Percentiles rank a stretch among this genome's conserved stretches.
Conservation (phyloP, 2,888 invertebrate genomes). For the Autographa gamma region DNA sequence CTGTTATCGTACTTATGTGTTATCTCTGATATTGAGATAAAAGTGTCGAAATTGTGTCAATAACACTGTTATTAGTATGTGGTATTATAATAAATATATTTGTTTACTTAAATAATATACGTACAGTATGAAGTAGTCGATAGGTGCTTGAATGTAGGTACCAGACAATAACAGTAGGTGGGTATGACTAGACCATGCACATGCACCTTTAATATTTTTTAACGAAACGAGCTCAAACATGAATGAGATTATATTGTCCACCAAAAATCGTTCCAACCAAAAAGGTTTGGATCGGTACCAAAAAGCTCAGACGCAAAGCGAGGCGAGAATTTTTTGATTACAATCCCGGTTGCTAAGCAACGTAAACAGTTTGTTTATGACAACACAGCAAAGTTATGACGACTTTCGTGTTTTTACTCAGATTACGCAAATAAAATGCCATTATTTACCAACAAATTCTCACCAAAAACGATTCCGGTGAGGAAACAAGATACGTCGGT, state of each 20-base stretch:
- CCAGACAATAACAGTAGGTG: no score
- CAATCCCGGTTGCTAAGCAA: conserved; percentile 67
- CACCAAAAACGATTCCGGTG: conserved; percentile 90
- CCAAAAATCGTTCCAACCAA: no score
- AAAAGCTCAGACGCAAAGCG: not conserved
- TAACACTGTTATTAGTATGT: not conserved
- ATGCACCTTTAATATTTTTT: no score
- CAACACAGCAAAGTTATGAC: conserved; percentile 35
- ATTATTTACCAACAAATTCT: conserved; percentile 91
- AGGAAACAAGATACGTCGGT: conserved; percentile 89
- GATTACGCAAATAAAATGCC: conserved; percentile 84
- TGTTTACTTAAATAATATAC: no score
- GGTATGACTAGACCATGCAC: no score
- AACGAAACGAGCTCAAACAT: no score
- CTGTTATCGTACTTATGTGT: not conserved
- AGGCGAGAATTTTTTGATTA: conserved; percentile 10
- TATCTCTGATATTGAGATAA: not conserved
- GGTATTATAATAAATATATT: not conserved
- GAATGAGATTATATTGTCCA: no score
- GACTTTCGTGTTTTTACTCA: not conserved
- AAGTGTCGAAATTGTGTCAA: conserved; percentile 1
- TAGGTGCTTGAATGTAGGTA: no score
- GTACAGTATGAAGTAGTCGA: no score
- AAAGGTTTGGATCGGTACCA: not conserved
- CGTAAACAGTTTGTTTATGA: conserved; percentile 57